A percentile compares a stretch with the other conserved stretches of the same genome.
Conservation (phyloP, 2,888 invertebrate genomes). For the Diabrotica balteata region DNA sequence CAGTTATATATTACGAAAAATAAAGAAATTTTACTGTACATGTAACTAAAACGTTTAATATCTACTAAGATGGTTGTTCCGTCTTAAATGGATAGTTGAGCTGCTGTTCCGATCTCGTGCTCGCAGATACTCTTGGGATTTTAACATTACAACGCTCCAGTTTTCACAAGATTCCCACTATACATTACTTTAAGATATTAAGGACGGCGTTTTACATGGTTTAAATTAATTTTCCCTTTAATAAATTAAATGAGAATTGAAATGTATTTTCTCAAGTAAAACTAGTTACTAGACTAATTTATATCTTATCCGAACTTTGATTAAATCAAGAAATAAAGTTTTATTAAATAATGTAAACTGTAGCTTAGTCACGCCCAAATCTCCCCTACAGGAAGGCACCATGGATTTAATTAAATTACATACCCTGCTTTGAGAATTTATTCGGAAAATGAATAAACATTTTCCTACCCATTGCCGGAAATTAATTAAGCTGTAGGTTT, state of each 20-base stretch:
- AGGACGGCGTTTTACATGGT: too few relatives aligned
- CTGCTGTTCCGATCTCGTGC: too few relatives aligned
- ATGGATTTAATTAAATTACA: slow-evolving; percentile 29
- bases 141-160: too few relatives aligned
- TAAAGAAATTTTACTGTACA: too few relatives aligned
- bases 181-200: too few relatives aligned
- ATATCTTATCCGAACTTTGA: too few relatives aligned
- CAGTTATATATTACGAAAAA: too few relatives aligned
- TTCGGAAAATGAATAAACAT: slow-evolving; percentile 41
- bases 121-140: too few relatives aligned
- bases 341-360: slow-evolving; percentile 7
- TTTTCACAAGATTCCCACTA: too few relatives aligned
- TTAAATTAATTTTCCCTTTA: neutral
- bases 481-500: slow-evolving; percentile 38
- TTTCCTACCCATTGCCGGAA: slow-evolving; percentile 40
- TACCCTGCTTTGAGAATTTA: slow-evolving; percentile 33
- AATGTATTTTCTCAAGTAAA: neutral
- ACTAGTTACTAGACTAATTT: neutral
- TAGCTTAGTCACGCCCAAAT: slow-evolving; percentile 3
- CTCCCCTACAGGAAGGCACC: slow-evolving; percentile 16
- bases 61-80: too few relatives aligned
- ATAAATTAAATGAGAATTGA: neutral
- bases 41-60: too few relatives aligned
- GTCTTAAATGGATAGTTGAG: too few relatives aligned
- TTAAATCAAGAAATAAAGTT: slow-evolving; percentile 9